These are phyloP conservation scores for Mormyrus hasselquistii DNA, from an alignment of 2,797 vertebrate genomes.

Conservation along the genomic window DNA sequence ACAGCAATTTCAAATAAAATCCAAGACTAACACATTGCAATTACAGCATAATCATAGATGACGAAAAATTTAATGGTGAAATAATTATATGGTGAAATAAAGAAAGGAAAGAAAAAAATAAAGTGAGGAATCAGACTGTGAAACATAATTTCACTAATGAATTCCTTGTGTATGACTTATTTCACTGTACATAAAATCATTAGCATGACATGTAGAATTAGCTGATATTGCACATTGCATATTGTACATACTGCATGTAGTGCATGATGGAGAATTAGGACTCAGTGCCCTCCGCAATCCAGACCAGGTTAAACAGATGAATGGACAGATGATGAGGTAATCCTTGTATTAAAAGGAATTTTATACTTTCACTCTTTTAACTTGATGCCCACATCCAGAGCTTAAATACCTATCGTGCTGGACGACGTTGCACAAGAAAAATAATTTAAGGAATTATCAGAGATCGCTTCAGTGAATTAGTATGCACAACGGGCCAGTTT, in stretches of 20 bases:
- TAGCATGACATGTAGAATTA: neutral
- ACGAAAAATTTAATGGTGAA: neutral
- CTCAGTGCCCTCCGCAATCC: neutral
- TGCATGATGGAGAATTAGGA: neutral
- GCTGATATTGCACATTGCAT: neutral
- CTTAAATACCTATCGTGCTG: neutral
- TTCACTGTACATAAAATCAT: neutral
- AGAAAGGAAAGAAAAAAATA: neutral
- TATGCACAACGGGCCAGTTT: neutral
- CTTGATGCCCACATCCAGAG: neutral
- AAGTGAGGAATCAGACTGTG: neutral
- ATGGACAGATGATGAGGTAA: neutral
- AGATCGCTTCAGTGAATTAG: neutral
- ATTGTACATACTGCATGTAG: neutral
- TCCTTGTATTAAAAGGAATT: neutral
- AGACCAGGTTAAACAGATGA: neutral
- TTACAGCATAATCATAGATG: neutral
- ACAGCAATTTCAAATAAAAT: neutral
- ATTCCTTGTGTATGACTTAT: neutral
- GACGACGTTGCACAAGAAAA: neutral
- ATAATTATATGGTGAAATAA: neutral
- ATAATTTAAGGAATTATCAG: neutral
- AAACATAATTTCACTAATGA: neutral
- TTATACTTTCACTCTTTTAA: neutral
- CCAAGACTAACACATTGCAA: neutral